A percentile compares a stretch with the other conserved stretches of the same genome.
Conservation (phyloP, 2,113 vertebrate species). For the Baryphthengus martii region DNA sequence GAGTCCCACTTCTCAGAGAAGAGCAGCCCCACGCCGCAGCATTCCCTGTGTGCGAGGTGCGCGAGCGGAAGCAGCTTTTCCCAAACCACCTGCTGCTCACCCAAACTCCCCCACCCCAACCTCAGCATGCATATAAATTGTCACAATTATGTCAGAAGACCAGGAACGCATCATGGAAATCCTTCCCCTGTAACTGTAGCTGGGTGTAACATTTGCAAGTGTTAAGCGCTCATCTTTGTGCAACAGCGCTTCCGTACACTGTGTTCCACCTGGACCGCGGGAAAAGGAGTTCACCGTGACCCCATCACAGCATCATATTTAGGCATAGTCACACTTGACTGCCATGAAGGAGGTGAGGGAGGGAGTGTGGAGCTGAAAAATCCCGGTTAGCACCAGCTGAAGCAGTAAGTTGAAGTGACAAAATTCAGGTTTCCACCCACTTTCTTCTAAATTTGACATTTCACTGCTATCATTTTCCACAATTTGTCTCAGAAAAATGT, state of each 20-base stretch:
- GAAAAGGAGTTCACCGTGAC: conserved; percentile 32
- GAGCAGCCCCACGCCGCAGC: background rate
- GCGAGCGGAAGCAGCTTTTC: background rate
- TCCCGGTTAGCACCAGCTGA: background rate
- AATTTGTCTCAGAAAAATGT: background rate
- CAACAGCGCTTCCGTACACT: conserved; percentile 14
- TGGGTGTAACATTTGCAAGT: background rate
- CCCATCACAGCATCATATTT: conserved; percentile 19
- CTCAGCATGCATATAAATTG: conserved; percentile 46
- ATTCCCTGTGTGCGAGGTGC: accelerated
- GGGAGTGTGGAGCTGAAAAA: conserved; percentile 9
- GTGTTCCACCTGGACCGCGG: conserved; percentile 29
- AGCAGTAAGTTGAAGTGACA: conserved; percentile 39
- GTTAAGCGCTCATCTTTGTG: conserved; percentile 36
- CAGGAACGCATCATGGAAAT: conserved; percentile 62
- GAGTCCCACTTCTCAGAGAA: accelerated
- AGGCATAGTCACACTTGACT: conserved; percentile 42
- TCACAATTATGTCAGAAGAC: conserved; percentile 31
- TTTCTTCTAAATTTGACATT: conserved; percentile 58
- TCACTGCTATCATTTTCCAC: conserved; percentile 29
- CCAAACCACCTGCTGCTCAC: conserved; percentile 13
- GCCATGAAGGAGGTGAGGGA: conserved; percentile 34
- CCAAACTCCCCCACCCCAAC: background rate
- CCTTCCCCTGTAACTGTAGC: conserved; percentile 21
- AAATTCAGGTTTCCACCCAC: conserved; percentile 55